Base-by-base conservation (phyloP, 2,113 vertebrate genomes). In the Austrofundulus limnaeus region DNA sequence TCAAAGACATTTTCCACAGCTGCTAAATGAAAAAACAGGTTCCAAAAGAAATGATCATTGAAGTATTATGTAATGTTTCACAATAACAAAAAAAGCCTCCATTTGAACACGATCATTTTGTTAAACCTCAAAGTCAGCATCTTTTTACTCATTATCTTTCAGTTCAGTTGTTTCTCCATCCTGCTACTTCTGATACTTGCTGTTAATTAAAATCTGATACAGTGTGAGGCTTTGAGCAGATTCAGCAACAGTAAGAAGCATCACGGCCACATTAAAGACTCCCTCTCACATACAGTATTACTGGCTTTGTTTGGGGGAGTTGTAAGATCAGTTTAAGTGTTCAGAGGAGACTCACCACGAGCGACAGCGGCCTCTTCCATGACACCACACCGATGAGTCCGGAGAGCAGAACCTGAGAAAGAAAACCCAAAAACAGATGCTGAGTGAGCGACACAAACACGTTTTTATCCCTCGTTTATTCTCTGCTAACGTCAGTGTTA, bases 361-460 rank as follows among this genome's bases (percentile, higher is more conserved):
- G 93, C 16, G 97, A 98, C 46, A 99, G 93, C 4, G 97, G 97
- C 75, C 97, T 94, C 86, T 98, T 98, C 97, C 97, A 99, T 28
- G 97, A 98, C 83, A 99, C 96, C 42, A 99, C 95, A 0, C 97
- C 97, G 0, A 99, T 98, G 81, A 99, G 61, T 69, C 97, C 97
- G 0, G 97, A 99, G 75, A 99, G 82, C 83, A 99, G 92, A 87
- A 99, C 97, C 97, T 98, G 90, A 3, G 85, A 87, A 39, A 61
- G 21, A 64, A 85, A 47, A 72, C 16, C 42, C 21, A 64, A 54
- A 34, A 68, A 56, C 56, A 62, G 25, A 66, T 2, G n/a, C 21
- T 54, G 37, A n/a, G n/a, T 82, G n/a, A 82, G 59, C 20, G 38
- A 64, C n/a, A n/a, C n/a, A n/a, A n/a, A 34, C 31, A 8, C 31